phyloP scores from a whole-genome alignment of 2,113 vertebrate species.

The Gopherus evgoodei region DNA sequence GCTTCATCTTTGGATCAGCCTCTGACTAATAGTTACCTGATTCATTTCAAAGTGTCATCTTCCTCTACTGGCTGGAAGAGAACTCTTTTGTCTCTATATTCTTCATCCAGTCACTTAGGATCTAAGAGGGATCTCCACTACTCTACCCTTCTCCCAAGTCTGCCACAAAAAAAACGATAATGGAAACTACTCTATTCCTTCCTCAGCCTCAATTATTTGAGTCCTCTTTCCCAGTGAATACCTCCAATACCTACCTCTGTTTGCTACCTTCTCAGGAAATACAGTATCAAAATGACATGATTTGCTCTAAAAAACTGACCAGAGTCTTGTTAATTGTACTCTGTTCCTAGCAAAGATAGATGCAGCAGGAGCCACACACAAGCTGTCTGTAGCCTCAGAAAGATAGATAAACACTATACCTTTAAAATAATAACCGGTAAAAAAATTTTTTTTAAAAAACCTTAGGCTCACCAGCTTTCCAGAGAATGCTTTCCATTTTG shows the following conservation, averaged over 20 bases:
- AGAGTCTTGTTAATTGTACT: background rate
- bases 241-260: background rate
- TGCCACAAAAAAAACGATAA: background rate
- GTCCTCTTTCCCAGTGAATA: background rate
- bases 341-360: background rate
- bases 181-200: background rate
- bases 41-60: background rate
- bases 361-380: background rate
- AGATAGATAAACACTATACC: background rate
- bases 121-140: background rate
- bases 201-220: background rate
- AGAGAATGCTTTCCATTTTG: background rate
- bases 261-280: background rate
- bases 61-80: background rate
- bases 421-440: background rate
- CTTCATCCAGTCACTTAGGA: background rate
- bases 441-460: background rate
- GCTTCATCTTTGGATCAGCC: background rate
- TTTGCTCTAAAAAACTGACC: background rate
- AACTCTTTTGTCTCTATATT: background rate
- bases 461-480: background rate
- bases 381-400: background rate
- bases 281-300: background rate
- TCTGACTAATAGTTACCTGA: fast-evolving
- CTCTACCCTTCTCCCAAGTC: background rate